Base-by-base conservation (phyloP, 2,888 invertebrate genomes). In the Abrostola tripartita region DNA sequence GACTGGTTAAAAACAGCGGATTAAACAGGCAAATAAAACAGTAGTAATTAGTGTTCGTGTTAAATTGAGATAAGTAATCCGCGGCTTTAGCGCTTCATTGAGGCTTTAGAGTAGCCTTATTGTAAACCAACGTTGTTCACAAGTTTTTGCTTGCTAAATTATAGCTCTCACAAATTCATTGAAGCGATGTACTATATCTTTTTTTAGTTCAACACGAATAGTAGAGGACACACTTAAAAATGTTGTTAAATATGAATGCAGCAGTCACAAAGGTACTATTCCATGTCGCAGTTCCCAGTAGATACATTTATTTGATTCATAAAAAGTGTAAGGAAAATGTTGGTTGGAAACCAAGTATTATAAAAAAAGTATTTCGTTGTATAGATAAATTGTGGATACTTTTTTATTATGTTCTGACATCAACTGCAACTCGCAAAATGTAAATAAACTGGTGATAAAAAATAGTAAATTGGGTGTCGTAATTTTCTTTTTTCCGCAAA, bases 31-130 rank as follows among this genome's bases (percentile, higher is more conserved):
- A 8, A 14, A 12, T 44, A 2, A 14, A 50, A 37, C 51, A 54
- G 44, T 38, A 52, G 42, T 12, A 44, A 57, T 59, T 41, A 64
- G 36, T 38, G 35, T 10, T 61, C 40, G 58, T 52, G 47, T 42
- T 44, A 51, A 76, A 76, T 78, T 58, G 58, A 40, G n/a, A 53
- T n/a, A 67, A 72, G 53, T 56, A 68, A 79, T 64, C 54, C 52
- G 52, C 47, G 7, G 52, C 47, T 76, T 70, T 53, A 73, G 76
- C 68, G 70, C 62, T 52, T 68, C 61, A 57, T 62, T 68, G 64
- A 52, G 49, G 53, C 49, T 40, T 59, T 9, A 11, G 41, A 58
- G 8, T 66, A 59, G 47, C 59, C 63, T 69, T 52, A 50, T 55
- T 73, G 11, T 35, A 5, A 51, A 53, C 14, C 47, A 12, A 55